Evolutionary conservation across 2,888 invertebrate species (phyloP).

Genomic region (Ectemnius lituratus): DNA sequence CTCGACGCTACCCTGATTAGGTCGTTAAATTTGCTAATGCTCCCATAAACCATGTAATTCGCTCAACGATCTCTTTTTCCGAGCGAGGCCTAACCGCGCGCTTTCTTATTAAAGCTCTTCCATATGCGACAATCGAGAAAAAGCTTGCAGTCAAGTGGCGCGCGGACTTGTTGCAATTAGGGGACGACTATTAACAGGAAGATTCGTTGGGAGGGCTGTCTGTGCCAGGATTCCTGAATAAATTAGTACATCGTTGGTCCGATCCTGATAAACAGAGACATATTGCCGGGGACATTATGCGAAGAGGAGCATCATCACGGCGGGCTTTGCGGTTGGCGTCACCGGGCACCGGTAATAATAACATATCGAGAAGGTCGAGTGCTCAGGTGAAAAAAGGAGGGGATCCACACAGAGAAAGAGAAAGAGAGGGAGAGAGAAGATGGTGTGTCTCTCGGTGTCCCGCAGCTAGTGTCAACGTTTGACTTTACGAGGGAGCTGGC

Average conservation of each 20-base stretch:
- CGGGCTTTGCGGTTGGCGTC: slow-evolving; percentile 52
- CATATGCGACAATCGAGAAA: neutral
- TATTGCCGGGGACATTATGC: slow-evolving; percentile 22
- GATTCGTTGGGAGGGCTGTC: neutral
- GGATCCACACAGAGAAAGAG: slow-evolving; percentile 15
- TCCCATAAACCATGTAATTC: slow-evolving; percentile 68
- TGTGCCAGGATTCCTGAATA: neutral
- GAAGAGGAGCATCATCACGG: slow-evolving; percentile 41
- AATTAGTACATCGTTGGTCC: neutral
- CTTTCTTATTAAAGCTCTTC: slow-evolving; percentile 18
- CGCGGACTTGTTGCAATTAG: slow-evolving; percentile 12
- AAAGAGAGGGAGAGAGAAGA: slow-evolving; percentile 28
- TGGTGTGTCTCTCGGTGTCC: slow-evolving; percentile 60
- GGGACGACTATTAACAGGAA: neutral
- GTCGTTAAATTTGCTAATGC: slow-evolving; percentile 74
- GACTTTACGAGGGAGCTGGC: slow-evolving; percentile 76
- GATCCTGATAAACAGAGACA: neutral
- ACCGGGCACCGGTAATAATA: slow-evolving; percentile 63
- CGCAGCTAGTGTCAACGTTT: slow-evolving; percentile 76
- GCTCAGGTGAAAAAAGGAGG: slow-evolving; percentile 32
- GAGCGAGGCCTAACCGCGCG: slow-evolving; percentile 3
- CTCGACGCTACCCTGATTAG: slow-evolving; percentile 71
- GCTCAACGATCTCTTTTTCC: slow-evolving; percentile 61
- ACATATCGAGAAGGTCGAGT: slow-evolving; percentile 50
- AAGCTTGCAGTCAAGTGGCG: no score